phyloP scores from a whole-genome alignment of 2,113 vertebrate genomes.

The Ivindomyrus marchei region DNA sequence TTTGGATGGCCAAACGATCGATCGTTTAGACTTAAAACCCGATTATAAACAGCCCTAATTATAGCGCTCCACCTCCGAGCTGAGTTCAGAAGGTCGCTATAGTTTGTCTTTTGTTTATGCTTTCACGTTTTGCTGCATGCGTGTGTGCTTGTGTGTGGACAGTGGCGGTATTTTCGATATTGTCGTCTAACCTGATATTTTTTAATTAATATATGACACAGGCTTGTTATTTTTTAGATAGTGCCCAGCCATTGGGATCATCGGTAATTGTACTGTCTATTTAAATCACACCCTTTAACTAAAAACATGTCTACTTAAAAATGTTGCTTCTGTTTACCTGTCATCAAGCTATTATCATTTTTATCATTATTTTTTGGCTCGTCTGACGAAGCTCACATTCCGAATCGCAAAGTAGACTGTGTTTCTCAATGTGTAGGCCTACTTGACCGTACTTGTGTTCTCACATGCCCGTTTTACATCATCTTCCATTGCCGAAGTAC shows the following conservation, averaged over 20 bases:
- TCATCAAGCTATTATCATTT: not conserved
- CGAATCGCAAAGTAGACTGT: not conserved
- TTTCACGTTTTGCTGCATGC: no score
- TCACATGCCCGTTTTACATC: not conserved
- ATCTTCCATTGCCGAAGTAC: not conserved
- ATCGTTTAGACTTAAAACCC: no score
- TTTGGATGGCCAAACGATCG: no score
- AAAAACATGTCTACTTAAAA: not conserved
- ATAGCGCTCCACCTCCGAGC: no score
- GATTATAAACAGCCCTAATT: no score
- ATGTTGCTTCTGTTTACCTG: not conserved
- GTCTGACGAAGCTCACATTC: not conserved
- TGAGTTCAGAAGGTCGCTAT: no score
- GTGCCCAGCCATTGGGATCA: not conserved
- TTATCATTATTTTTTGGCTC: not conserved
- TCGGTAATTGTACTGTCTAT: not conserved
- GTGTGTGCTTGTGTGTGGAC: no score
- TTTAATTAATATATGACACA: no score
- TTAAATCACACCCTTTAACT: not conserved
- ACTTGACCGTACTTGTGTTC: not conserved
- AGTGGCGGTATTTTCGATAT: no score
- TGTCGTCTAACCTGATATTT: no score
- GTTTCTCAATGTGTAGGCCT: not conserved
- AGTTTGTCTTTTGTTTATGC: no score
- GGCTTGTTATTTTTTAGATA: no score